phyloP scores from a whole-genome alignment of 1,140 invertebrate genomes.

The Pogonomyrmex barbatus region DNA sequence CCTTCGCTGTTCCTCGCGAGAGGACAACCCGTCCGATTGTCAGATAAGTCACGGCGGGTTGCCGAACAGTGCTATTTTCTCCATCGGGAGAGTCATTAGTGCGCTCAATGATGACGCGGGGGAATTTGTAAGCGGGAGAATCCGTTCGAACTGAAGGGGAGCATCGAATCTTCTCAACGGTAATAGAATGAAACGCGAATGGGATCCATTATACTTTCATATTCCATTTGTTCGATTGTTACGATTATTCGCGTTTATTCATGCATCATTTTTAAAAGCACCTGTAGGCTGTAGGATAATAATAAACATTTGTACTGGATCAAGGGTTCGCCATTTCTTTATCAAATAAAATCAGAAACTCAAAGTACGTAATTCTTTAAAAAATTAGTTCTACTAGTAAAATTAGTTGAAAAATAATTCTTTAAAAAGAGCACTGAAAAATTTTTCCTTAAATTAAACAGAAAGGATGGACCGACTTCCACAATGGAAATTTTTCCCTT shows the following conservation, averaged over 20 bases:
- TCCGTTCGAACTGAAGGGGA: neutral
- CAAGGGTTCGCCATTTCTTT: neutral
- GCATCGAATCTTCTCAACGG: neutral
- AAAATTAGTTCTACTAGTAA: no score
- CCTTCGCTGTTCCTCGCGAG: conserved; percentile 31
- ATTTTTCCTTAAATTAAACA: neutral
- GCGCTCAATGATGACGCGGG: conserved; percentile 2
- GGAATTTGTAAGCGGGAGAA: neutral
- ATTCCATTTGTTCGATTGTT: neutral
- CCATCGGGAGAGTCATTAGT: neutral
- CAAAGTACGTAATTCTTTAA: neutral
- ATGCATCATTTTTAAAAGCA: neutral
- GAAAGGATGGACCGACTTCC: neutral
- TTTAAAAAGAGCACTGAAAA: neutral
- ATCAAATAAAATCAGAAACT: neutral
- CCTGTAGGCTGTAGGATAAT: no score
- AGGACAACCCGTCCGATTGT: conserved; percentile 9
- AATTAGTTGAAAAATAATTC: neutral
- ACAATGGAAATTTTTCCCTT: neutral
- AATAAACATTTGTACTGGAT: neutral
- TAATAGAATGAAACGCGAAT: neutral
- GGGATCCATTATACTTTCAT: neutral
- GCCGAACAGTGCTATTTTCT: neutral
- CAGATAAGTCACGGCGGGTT: conserved; percentile 8
- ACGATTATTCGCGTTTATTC: neutral